Evolutionary conservation across 2,113 vertebrate genomes (phyloP).

Genomic region (Bufo bufo): DNA sequence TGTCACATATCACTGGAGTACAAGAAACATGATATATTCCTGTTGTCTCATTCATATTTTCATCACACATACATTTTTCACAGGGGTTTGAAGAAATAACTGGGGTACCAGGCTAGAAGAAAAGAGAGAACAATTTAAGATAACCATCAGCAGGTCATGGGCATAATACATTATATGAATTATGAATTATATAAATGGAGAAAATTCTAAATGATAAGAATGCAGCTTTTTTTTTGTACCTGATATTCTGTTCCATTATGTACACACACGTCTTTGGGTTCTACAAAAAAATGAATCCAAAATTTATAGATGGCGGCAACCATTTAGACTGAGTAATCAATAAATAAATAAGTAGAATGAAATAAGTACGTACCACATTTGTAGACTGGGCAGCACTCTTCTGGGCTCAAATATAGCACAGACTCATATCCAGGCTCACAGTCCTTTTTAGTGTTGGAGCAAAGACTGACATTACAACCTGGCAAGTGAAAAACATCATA

Average conservation of each 20-base stretch:
- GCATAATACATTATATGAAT: too few species aligned
- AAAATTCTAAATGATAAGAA: not conserved
- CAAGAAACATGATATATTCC: conserved; percentile 67
- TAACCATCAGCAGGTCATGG: too few species aligned
- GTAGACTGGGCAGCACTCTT: conserved; percentile 71
- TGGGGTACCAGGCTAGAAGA: conserved; percentile 66
- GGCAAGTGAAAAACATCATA: conserved; percentile 19
- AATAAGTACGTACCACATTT: conserved; percentile 71
- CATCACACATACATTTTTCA: conserved; percentile 75
- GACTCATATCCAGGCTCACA: conserved; percentile 70
- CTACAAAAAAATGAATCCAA: conserved; percentile 67
- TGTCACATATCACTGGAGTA: conserved; percentile 65
- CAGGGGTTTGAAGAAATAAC: conserved; percentile 63
- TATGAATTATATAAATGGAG: not conserved
- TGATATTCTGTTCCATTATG: conserved; percentile 66
- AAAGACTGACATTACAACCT: conserved; percentile 76
- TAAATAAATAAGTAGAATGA: not conserved
- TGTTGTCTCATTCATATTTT: conserved; percentile 61
- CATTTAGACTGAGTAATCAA: not conserved
- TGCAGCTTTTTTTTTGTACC: conserved; percentile 65
- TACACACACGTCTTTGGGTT: conserved; percentile 70
- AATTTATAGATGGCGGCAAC: not conserved
- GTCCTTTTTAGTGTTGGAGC: conserved; percentile 33
- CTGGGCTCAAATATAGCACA: not conserved
- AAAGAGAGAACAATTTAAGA: not conserved